phyloP scores from a whole-genome alignment of 2,888 invertebrate genomes.

The Oscheius sp. region DNA sequence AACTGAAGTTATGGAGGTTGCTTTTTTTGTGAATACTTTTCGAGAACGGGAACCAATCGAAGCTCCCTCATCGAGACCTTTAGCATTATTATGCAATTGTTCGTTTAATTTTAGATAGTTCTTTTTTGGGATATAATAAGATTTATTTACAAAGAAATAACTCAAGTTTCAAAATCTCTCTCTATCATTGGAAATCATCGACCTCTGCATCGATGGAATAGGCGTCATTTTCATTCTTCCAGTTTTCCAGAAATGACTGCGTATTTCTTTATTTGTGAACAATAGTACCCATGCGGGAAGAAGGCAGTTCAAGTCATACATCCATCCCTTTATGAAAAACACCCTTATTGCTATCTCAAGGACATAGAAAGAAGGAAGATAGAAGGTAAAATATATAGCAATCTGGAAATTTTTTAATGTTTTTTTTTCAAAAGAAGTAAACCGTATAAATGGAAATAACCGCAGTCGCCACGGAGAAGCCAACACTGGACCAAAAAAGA shows the following conservation, averaged over 20 bases:
- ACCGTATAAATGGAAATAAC: background rate
- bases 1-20: no score
- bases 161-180: no score
- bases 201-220: no score
- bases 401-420: background rate
- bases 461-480: background rate
- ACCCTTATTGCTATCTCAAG: background rate
- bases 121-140: no score
- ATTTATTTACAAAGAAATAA: no score
- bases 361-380: background rate
- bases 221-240: background rate
- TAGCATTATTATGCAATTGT: no score
- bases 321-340: slow-evolving; percentile 1
- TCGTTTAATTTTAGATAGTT: no score
- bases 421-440: background rate
- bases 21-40: no score
- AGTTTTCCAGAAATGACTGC: background rate
- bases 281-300: slow-evolving; percentile 4
- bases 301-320: background rate
- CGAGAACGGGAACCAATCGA: no score
- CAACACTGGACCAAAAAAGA: slow-evolving; percentile 5
- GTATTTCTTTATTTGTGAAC: background rate
- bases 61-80: no score
- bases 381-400: background rate
- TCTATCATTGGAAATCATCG: no score